Evolutionary conservation across 2,113 vertebrate genomes (phyloP), one percentile per base, ranked within the genome.

Genomic region (Tringa solitaria): DNA sequence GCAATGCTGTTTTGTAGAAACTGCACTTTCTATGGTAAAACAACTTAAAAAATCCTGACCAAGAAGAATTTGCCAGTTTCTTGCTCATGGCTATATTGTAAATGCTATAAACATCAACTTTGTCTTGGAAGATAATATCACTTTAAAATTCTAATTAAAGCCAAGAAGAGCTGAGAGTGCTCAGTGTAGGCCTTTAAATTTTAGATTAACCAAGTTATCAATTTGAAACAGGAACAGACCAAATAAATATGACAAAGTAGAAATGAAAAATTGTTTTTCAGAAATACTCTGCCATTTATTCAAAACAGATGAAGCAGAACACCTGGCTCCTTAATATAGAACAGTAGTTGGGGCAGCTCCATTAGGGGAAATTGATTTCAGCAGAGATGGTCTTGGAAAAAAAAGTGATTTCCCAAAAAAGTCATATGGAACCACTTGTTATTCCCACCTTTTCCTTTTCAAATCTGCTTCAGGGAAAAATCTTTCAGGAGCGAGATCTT

Each of bases 341-440:
- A 76, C 80, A 92, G 90, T 95, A 93, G 86, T 93, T 93, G 83
- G 69, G 92, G 73, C 43, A 92, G 33, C 22, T 92, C 64, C 60
- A 86, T 87, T 87, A 93, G 48, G 39, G 86, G 48, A 96, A 93
- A 94, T 89, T 84, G 69, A 96, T 90, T 96, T 94, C 83, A 90
- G 33, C 56, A 93, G 54, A 90, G 41, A 79, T 43, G 14, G 48
- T 84, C 56, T 84, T 69, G 45, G 77, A 5, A 32, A 63, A 84
- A 78, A 74, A 60, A 64, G 30, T 64, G 7, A 83, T 77, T 90
- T 95, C 33, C 10, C 84, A 63, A 95, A 93, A 69, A 84, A 46
- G 12, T 81, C 83, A 69, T 93, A 88, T 93, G 89, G 86, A 97
- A 96, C 28, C n/a, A 92, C 61, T 95, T 89, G 56, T 75, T 82